Base-by-base conservation (phyloP, 1,140 invertebrate genomes). In the Drosophila elegans region DNA sequence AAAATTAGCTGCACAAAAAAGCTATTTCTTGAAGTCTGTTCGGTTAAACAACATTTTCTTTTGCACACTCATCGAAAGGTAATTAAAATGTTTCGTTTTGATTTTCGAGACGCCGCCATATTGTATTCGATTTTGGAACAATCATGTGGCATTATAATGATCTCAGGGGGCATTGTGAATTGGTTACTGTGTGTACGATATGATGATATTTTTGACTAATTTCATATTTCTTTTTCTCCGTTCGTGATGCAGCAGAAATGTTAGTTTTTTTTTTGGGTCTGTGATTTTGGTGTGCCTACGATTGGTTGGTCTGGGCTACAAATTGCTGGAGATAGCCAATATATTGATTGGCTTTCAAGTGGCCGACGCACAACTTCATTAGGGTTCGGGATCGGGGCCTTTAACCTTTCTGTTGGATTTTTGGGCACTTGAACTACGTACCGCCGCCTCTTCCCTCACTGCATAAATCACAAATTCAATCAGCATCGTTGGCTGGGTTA, bases 381-480 rank as follows among this genome's bases (percentile, higher is more conserved):
- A 89, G 75, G 62, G 4, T 44, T 32, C 51, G 48, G 42, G 46
- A 48, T 29, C 46, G 25, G 46, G 74, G 75, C 71, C 82, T 83
- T 76, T 83, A 83, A 79, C 79, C 83, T 71, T 32, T 48, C 11
- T 13, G 13, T 39, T 34, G 51, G 25, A 32, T 7, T 34, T 41
- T 34, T 41, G 41, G 51, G 75, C 71, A 80, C 83, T 86, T 83
- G 83, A 83, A 73, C 53, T 73, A 41, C 29, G 39, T 11, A 45
- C 4, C n/a, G 16, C 5, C 13, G 21, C 39, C 13, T 12, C 48
- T 13, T 9, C 46, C 44, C 63, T 55, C 44, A 11, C 42, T 38
- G 74, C 74, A 88, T 91, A 91, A 91, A 91, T 91, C 88, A 91
- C 81, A 72, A 91, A 91, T 91, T 91, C 83, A 91, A 91, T 91